These are phyloP conservation scores for Anhinga anhinga DNA, from an alignment of 2,113 vertebrate species.

Conservation along the genomic window DNA sequence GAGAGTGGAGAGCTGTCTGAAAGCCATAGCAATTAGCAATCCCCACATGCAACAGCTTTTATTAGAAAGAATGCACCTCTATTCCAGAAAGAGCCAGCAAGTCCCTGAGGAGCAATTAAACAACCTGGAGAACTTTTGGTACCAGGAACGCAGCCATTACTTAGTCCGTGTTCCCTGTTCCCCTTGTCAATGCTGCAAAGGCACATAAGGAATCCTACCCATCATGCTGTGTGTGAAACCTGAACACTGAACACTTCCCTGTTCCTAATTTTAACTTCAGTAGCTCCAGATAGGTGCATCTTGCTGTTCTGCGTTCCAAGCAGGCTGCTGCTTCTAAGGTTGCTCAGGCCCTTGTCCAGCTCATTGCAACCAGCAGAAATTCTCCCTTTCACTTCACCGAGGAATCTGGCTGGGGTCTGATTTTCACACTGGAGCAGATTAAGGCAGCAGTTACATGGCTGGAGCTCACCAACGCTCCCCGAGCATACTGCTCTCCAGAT, in stretches of 20 bases:
- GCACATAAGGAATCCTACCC: not conserved
- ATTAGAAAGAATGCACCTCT: constrained; percentile 58
- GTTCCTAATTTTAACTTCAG: not conserved
- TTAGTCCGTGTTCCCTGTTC: not conserved
- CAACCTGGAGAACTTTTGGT: not conserved
- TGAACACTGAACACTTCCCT: not conserved
- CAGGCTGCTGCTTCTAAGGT: not conserved
- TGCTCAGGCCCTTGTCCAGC: not conserved
- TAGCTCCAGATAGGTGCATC: not conserved
- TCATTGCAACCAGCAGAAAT: not conserved
- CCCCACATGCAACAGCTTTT: constrained; percentile 39
- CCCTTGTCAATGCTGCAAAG: not conserved
- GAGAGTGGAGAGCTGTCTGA: constrained; percentile 31
- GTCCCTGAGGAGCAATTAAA: not conserved
- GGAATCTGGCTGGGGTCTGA: not conserved
- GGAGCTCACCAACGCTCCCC: not conserved
- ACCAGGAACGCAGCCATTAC: not conserved
- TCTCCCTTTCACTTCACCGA: not conserved
- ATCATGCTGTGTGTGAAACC: fast-evolving
- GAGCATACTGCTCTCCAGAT: not conserved
- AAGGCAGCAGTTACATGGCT: not conserved
- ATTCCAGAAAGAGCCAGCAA: constrained; percentile 32
- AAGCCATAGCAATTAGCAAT: constrained; percentile 64
- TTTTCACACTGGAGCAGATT: not conserved
- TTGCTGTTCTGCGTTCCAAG: not conserved